A percentile compares a stretch with the other conserved stretches of the same genome.
phyloP scores from a whole-genome alignment of 2,113 vertebrate genomes.

The Phaethornis superciliosus region DNA sequence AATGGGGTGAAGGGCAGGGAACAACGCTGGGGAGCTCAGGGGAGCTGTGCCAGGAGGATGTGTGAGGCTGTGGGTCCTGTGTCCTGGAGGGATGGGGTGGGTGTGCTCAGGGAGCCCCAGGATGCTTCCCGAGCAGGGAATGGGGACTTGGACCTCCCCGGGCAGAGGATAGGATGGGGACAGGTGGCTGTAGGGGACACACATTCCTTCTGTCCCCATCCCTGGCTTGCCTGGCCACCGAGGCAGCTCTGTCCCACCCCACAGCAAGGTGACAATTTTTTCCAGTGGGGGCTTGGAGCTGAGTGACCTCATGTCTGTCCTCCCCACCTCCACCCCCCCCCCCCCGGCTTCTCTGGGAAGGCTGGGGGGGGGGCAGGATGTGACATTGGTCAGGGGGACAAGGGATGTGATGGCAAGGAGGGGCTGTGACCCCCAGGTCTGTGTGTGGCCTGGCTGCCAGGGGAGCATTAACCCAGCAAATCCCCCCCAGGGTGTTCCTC shows the following conservation, averaged over 20 bases:
- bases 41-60: neutral
- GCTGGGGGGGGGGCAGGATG: neutral
- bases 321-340: neutral
- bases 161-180: accelerated
- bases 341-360: neutral
- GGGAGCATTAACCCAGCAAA: neutral
- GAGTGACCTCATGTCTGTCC: accelerated
- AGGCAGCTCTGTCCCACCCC: neutral
- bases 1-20: neutral
- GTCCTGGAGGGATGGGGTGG: accelerated
- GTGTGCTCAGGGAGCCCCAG: neutral
- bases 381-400: accelerated
- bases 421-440: neutral
- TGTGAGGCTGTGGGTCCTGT: accelerated
- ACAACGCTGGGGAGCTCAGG: accelerated
- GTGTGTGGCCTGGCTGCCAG: neutral
- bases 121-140: neutral
- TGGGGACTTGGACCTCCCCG: accelerated
- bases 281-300: no score
- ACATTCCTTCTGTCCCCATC: neutral
- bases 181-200: neutral
- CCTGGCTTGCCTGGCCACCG: accelerated
- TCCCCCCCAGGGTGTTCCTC: neutral
- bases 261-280: neutral
- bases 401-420: accelerated